Base-by-base conservation (phyloP, 2,113 vertebrate species). In the Mesoclemmys tuberculata region DNA sequence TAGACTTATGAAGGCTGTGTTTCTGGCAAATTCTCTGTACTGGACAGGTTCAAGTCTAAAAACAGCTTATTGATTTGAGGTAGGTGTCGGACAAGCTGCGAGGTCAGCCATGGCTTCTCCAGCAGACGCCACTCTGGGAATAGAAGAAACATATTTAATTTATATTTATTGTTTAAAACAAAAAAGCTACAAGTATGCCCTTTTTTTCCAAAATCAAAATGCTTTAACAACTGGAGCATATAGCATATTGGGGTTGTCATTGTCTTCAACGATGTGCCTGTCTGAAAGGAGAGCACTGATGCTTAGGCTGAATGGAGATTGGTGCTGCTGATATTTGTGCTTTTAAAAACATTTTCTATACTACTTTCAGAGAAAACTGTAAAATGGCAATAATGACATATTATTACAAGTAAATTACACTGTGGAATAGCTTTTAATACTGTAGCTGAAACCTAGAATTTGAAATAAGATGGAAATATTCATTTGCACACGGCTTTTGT, bases 301-400 rank as follows among this genome's bases (percentile, higher is more conserved):
- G 97, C 98, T 86, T 77, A 94, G 92, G 93, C 97, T 97, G 97
- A 98, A 97, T 97, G 97, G 97, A 91, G 98, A 97, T 95, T 97
- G 97, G 96, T 95, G 95, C 96, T 96, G 91, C 97, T 97, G 96
- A n/a, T 96, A 96, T 97, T 97, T 97, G 96, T 96, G 96, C 97
- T 94, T 98, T 98, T 98, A 98, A 97, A 98, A 98, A 98, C 97
- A 97, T 97, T 98, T 98, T 97, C 97, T 98, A 98, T 98, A 98
- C 97, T 98, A 97, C 97, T 98, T 98, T 98, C 98, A 98, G 98
- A 97, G 97, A 98, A 98, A 98, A 98, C 98, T 97, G 95, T 98
- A 98, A 98, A 98, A 98, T 96, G 97, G 97, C 98, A 98, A 98
- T 98, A 98, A 98, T 98, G 97, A 98, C 98, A 98, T 98, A 98